A percentile compares a stretch with the other conserved stretches of the same genome.
Evolutionary conservation across 2,113 vertebrate genomes (phyloP).

Genomic region (Chionodraco myersi): DNA sequence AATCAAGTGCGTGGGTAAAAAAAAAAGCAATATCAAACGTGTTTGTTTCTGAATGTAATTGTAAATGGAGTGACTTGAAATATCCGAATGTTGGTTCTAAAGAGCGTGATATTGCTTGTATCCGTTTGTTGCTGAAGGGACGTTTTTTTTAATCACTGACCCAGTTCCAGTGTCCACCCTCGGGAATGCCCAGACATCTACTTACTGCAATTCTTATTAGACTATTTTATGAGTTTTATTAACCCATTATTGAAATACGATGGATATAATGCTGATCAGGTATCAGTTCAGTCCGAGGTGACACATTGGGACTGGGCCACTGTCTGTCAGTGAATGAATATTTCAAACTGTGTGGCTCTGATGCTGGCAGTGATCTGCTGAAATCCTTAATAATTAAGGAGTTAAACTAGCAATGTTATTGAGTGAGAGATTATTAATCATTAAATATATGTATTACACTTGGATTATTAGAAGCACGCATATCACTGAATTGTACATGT

Average conservation of each 20-base stretch:
- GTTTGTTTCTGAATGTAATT: slow-evolving; percentile 49
- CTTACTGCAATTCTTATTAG: not conserved
- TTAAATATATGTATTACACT: slow-evolving; percentile 37
- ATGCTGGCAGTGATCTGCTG: slow-evolving; percentile 60
- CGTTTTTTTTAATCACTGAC: slow-evolving; percentile 27
- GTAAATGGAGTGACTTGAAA: slow-evolving; percentile 30
- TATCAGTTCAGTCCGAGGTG: not conserved
- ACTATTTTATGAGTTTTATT: not conserved
- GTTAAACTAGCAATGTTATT: slow-evolving; percentile 33
- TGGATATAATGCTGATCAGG: not conserved
- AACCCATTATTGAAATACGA: not conserved
- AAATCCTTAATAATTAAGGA: slow-evolving; percentile 52
- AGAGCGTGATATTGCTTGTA: not conserved
- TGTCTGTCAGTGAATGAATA: slow-evolving; percentile 9
- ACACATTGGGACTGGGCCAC: slow-evolving; percentile 17
- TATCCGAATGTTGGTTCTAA: slow-evolving; percentile 61
- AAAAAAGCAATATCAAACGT: slow-evolving; percentile 4
- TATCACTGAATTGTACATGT: slow-evolving; percentile 17
- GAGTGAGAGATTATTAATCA: slow-evolving; percentile 1
- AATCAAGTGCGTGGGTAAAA: slow-evolving; percentile 4
- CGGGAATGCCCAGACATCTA: not conserved
- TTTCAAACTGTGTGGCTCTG: slow-evolving; percentile 40
- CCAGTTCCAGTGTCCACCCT: slow-evolving; percentile 18
- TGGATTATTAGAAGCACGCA: slow-evolving; percentile 17
- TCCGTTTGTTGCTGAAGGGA: slow-evolving; percentile 7